Evolutionary conservation across 23 tunicate species (phyloP).

Genomic region (Clavelina lepadiformis): DNA sequence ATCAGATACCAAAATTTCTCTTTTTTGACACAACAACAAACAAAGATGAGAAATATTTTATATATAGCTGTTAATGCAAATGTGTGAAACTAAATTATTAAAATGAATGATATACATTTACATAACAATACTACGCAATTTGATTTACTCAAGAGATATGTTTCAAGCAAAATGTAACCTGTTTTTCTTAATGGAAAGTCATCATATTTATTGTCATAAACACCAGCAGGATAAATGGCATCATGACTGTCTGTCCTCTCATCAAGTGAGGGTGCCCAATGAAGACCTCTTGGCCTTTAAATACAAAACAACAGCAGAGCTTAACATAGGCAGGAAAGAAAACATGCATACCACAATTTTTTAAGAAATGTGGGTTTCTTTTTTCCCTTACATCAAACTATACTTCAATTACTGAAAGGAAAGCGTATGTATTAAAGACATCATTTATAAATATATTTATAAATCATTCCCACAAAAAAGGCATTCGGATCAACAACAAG

Average conservation of each 20-base stretch:
- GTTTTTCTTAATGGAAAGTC: constrained; percentile 90
- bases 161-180: constrained; percentile 24
- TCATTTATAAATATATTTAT: too few species aligned
- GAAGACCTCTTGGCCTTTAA: not conserved
- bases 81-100: not conserved
- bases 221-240: constrained; percentile 1
- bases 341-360: not conserved
- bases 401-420: too few species aligned
- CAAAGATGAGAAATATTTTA: not conserved
- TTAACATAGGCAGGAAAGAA: not conserved
- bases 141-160: too few species aligned
- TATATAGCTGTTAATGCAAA: not conserved
- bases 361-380: not conserved
- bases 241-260: constrained; percentile 27
- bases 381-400: too few species aligned
- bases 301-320: not conserved
- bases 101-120: too few species aligned
- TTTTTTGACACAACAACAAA: not conserved
- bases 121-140: too few species aligned
- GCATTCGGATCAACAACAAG: too few species aligned
- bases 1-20: not conserved
- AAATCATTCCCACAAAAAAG: too few species aligned
- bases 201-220: constrained; percentile 19
- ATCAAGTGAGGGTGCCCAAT: constrained; percentile 29
- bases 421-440: too few species aligned